Evolutionary conservation across 2,888 invertebrate species (phyloP).

Genomic region (Argyresthia goedartella): DNA sequence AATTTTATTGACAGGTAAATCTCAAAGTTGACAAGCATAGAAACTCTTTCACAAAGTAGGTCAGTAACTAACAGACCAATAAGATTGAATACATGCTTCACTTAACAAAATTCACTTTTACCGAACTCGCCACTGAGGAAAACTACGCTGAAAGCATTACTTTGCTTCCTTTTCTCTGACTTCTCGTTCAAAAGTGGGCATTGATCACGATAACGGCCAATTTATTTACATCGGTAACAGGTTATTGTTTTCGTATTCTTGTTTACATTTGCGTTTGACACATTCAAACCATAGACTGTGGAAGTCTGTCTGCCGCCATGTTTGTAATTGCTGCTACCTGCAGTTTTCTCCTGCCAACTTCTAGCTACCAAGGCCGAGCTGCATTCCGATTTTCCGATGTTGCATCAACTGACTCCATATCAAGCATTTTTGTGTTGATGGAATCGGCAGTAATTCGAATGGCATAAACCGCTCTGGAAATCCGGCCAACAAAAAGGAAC

Average conservation of each 20-base stretch:
- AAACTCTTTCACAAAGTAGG: no score
- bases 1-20: no score
- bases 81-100: no score
- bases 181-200: no score
- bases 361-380: background rate
- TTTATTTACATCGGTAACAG: background rate
- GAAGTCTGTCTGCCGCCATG: constrained; percentile 1
- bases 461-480: constrained; percentile 3
- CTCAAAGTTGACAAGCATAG: no score
- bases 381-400: background rate
- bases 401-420: constrained; percentile 11
- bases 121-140: no score
- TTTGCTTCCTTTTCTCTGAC: no score
- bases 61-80: no score
- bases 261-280: background rate
- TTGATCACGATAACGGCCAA: no score
- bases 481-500: constrained; percentile 7
- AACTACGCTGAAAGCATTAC: no score
- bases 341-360: constrained; percentile 1
- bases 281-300: background rate
- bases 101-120: no score
- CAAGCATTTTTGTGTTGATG: constrained; percentile 21
- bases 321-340: background rate
- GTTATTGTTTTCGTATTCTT: background rate
- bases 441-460: constrained; percentile 18